A percentile compares a stretch with the other conserved stretches of the same genome.
Conservation (phyloP, 2,113 vertebrate species). For the Turdus rufiventris region DNA sequence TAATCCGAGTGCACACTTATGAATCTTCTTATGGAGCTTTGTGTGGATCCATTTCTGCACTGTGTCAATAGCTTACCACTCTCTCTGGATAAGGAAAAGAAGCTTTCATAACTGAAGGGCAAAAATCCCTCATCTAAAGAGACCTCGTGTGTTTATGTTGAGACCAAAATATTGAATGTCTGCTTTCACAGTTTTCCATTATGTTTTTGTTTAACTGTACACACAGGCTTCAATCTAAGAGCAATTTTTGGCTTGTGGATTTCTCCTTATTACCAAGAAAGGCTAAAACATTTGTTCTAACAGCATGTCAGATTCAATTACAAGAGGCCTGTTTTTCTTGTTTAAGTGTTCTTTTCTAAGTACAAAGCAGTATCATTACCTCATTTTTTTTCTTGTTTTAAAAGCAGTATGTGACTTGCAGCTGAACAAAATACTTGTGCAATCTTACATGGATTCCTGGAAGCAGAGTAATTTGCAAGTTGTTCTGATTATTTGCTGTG, state of each 20-base stretch:
- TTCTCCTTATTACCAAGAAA: neutral
- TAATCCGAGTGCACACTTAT: neutral
- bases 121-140: neutral
- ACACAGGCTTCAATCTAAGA: neutral
- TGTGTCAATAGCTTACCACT: neutral
- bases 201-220: neutral
- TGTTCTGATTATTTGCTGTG: neutral
- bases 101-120: neutral
- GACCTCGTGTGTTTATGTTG: neutral
- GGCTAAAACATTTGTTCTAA: slow-evolving; percentile 6
- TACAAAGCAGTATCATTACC: neutral
- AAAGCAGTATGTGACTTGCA: neutral
- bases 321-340: neutral
- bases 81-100: neutral
- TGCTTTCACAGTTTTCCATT: neutral
- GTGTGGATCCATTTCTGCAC: neutral
- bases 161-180: neutral
- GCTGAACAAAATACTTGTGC: neutral
- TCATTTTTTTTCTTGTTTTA: neutral
- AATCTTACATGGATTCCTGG: neutral
- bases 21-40: neutral
- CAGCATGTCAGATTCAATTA: neutral
- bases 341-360: neutral
- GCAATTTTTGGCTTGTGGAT: neutral
- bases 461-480: neutral